phyloP scores from a whole-genome alignment of 1,140 invertebrate species.

The Ceratina australensis region DNA sequence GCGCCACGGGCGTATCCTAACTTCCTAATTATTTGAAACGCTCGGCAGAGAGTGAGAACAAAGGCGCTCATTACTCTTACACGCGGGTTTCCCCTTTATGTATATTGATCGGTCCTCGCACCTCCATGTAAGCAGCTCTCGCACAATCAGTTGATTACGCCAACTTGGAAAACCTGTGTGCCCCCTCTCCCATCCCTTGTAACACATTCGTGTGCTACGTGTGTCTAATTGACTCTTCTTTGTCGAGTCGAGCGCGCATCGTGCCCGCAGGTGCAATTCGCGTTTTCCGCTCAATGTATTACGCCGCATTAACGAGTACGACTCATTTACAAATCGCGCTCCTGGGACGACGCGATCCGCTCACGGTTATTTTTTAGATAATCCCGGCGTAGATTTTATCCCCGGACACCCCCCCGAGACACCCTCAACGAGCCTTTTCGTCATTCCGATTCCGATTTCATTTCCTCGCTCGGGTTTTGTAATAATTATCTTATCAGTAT shows the following conservation, averaged over 20 bases:
- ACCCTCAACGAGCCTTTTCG: not conserved
- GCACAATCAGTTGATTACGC: constrained; percentile 48
- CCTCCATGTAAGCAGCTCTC: constrained; percentile 33
- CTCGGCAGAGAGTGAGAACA: constrained; percentile 9
- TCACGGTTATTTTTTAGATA: constrained; percentile 19
- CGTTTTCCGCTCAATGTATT: constrained; percentile 42
- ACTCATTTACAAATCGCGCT: constrained; percentile 50
- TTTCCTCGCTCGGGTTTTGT: too few species aligned
- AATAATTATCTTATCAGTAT: too few species aligned
- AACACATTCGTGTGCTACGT: not conserved
- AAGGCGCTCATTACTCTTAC: constrained; percentile 36
- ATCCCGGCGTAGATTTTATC: constrained; percentile 27
- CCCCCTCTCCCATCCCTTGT: not conserved
- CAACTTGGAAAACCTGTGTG: constrained; percentile 37
- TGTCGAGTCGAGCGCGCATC: constrained; percentile 3
- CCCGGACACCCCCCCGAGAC: not conserved
- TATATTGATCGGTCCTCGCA: constrained; percentile 26
- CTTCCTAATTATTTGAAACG: constrained; percentile 33
- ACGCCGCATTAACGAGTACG: constrained; percentile 49
- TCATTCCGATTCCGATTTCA: too few species aligned
- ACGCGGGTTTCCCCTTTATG: constrained; percentile 26
- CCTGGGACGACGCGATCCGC: constrained; percentile 16
- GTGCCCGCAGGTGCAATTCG: constrained; percentile 46
- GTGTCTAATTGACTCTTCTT: constrained; percentile 36
- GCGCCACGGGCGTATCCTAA: constrained; percentile 1